Percentiles rank a stretch among this genome's conserved stretches.
Conservation (phyloP, 2,888 invertebrate species). For the Galerucella calmariensis region DNA sequence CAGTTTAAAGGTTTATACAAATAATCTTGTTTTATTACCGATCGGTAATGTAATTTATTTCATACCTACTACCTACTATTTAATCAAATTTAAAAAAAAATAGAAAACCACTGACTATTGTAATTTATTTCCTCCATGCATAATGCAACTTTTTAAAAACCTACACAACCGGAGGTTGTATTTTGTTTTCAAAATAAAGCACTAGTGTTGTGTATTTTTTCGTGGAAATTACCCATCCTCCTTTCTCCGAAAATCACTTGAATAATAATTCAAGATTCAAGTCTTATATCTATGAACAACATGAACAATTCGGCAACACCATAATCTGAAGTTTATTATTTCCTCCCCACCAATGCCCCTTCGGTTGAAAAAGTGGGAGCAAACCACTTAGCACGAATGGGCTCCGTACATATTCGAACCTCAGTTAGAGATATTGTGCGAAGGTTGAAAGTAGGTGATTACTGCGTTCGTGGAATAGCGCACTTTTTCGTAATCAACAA, state of each 20-base stretch:
- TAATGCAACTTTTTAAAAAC: too few species aligned
- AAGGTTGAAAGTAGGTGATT: conserved; percentile 52
- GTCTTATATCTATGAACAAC: background rate
- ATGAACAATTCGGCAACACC: conserved; percentile 27
- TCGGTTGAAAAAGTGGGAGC: conserved; percentile 29
- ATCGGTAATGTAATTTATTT: too few species aligned
- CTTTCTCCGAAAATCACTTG: background rate
- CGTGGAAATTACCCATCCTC: conserved; percentile 3
- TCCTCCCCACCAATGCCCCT: conserved; percentile 25
- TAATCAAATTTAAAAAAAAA: too few species aligned
- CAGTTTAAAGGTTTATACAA: too few species aligned
- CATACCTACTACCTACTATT: too few species aligned
- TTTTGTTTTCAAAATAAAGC: background rate
- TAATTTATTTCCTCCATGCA: too few species aligned
- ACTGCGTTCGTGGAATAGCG: conserved; percentile 59
- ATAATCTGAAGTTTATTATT: conserved; percentile 1
- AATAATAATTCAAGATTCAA: background rate
- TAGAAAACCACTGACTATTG: too few species aligned
- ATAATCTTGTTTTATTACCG: too few species aligned
- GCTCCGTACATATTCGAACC: conserved; percentile 21
- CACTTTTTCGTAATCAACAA: conserved; percentile 49
- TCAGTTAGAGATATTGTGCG: conserved; percentile 53
- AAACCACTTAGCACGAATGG: conserved; percentile 26
- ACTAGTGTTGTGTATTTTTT: background rate
- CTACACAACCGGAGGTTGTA: background rate